Evolutionary conservation across 2,888 invertebrate species (phyloP), one percentile per base, ranked within the genome.

Genomic region (Synergus umbraculus): DNA sequence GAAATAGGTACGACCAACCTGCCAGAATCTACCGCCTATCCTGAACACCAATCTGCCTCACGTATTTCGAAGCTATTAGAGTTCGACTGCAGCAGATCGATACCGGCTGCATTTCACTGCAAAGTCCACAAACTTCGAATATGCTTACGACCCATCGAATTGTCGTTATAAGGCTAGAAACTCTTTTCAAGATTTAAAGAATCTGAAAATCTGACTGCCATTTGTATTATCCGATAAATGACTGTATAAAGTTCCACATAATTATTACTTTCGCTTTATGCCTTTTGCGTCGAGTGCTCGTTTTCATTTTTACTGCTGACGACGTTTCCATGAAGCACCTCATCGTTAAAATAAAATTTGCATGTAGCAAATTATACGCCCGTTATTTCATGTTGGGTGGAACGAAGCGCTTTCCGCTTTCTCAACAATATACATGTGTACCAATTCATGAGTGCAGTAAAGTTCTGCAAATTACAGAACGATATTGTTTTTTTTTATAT

Each of bases 71-170:
- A 82, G 85, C 85, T 86, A 86, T 88, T 88, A 87, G 83, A 85
- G 85, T 87, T 86, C 83, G 85, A 84, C 86, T 86, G 83, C 85
- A 86, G 80, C 83, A 83, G 86, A 88, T 88, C 88, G 87, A 88
- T 87, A 87, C 78, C 76, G 73, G 76, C 81, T 83, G 83, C 83
- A 87, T 87, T 87, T 85, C 85, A 82, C 83, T 84, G 82, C 83
- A 83, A 85, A 85, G 85, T 86, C 85, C 84, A 80, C 84, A 85
- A 83, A 83, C 85, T 76, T 60, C 46, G 29, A 66, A 76, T 73
- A 73, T 73, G 67, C 67, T 67, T 73, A 54, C 37, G 54, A 54
- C n/a, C 49, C 37, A 46, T n/a, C 22, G 46, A 69, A 69, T 69
- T n/a, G 5, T 37, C 49, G 9, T 12, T 73, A 73, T 37, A 46